Base-by-base conservation (phyloP, 1,140 invertebrate species). In the Sinonovacula constricta region DNA sequence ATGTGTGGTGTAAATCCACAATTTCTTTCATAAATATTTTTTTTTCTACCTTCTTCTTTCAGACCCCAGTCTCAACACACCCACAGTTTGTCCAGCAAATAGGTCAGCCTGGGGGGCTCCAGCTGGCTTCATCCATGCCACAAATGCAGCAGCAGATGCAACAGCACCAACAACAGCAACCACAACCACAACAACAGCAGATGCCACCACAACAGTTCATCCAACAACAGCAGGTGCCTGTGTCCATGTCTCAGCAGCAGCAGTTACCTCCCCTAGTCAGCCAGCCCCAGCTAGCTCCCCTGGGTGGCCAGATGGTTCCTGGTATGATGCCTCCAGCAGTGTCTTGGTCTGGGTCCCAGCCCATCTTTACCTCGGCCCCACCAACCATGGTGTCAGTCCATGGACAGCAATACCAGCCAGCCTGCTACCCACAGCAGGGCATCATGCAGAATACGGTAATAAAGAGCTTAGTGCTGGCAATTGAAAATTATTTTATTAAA, bases 41-140 rank as follows among this genome's bases (percentile, higher is more conserved):
- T n/a, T n/a, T n/a, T n/a, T n/a, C 62, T 33, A 28, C 67, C 54
- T 36, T 59, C 51, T 51, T 62, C 33, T 24, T 28, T 36, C 22
- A 53, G 62, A 57, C 69, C 79, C 22, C 24, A 74, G 28, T 76
- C 15, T 66, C 63, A 15, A 76, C 28, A 53, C 72, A 65, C 69
- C 86, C 36, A 59, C 82, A 45, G 76, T 70, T n/a, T 49, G 49
- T 39, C 36, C 77, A 71, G 15, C 79, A 78, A 22, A n/a, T 80
- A 15, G n/a, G 72, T n/a, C 51, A 72, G 51, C 60, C 83, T n/a
- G 22, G 78, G 22, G 71, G 51, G 36, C 18, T 66, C 74, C 71
- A 53, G 26, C 56, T 72, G 30, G 65, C 72, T 4, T 62, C 80
- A 39, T 71, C 69, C 14, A 74, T 45, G 28, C 33, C 71, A 22